Evolutionary conservation across 2,113 vertebrate species (phyloP).

Genomic region (Takifugu flavidus): DNA sequence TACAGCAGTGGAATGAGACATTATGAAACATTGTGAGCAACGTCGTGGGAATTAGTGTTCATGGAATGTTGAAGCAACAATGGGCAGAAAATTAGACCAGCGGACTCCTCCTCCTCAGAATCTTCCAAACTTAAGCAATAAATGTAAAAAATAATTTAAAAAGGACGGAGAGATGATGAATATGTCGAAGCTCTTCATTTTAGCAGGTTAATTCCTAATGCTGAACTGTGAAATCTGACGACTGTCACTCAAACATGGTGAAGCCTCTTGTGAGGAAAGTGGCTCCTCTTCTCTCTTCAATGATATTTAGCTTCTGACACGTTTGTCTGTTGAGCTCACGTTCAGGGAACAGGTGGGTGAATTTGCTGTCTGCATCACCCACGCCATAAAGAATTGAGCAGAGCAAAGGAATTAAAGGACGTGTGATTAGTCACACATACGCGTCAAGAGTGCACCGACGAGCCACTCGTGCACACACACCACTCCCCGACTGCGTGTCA

Average conservation of each 20-base stretch:
- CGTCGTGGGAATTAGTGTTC: constrained; percentile 22
- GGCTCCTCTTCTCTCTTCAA: constrained; percentile 6
- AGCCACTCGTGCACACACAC: background rate
- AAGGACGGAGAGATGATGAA: too few relatives aligned
- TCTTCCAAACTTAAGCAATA: too few relatives aligned
- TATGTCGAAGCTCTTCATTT: too few relatives aligned
- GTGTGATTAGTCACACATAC: constrained; percentile 29
- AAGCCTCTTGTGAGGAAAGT: background rate
- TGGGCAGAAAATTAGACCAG: constrained; percentile 31
- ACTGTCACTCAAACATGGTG: too few relatives aligned
- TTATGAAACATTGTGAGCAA: constrained; percentile 39
- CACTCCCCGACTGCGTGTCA: constrained; percentile 10
- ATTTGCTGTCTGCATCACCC: background rate
- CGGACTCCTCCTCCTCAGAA: background rate
- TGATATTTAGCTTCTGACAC: constrained; percentile 5
- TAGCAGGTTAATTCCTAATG: too few relatives aligned
- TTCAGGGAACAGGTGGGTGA: too few relatives aligned
- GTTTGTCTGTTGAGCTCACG: constrained; percentile 28
- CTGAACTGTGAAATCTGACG: too few relatives aligned
- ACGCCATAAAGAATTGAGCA: constrained; percentile 3
- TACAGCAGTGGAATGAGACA: constrained; percentile 32
- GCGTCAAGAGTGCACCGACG: constrained; percentile 17
- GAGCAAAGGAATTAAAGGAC: constrained; percentile 29
- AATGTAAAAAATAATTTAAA: too few relatives aligned
- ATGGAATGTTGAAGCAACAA: constrained; percentile 21